phyloP scores from a whole-genome alignment of 2,888 invertebrate genomes.

The Encarsia formosa region DNA sequence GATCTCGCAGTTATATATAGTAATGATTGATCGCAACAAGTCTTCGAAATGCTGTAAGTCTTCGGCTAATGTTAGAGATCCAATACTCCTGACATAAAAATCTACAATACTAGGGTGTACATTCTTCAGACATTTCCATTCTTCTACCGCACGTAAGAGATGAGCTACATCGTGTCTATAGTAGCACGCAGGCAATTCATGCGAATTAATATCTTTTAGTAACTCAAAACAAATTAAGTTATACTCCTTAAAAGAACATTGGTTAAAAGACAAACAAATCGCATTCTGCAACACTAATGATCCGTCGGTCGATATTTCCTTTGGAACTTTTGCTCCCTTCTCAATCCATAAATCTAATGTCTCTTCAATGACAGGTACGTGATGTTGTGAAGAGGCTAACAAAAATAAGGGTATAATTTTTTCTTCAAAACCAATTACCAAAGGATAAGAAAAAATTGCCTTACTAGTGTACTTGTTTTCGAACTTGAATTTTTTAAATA shows the following conservation, averaged over 20 bases:
- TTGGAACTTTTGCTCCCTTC: conserved; percentile 1
- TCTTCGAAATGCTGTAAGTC: neutral
- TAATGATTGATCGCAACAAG: neutral
- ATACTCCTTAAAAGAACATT: neutral
- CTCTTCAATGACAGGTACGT: neutral
- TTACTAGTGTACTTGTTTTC: conserved; percentile 17
- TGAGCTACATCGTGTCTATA: conserved; percentile 4
- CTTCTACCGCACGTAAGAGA: neutral
- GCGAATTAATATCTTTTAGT: neutral
- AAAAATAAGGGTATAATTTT: conserved; percentile 6
- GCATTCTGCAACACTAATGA: conserved; percentile 1
- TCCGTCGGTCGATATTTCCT: neutral
- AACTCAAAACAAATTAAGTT: neutral
- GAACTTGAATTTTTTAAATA: conserved; percentile 21
- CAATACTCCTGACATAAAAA: neutral
- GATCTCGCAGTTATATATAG: neutral
- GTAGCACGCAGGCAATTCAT: neutral
- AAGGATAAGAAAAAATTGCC: conserved; percentile 31
- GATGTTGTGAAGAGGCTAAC: neutral
- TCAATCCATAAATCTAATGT: conserved; percentile 1
- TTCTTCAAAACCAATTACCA: conserved; percentile 20
- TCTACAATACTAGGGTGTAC: neutral
- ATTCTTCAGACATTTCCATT: neutral
- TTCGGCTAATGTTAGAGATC: neutral
- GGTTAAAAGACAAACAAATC: conserved; percentile 4